Evolutionary conservation across 1,140 invertebrate genomes (phyloP).

Genomic region (Tetranychus cinnabarinus): DNA sequence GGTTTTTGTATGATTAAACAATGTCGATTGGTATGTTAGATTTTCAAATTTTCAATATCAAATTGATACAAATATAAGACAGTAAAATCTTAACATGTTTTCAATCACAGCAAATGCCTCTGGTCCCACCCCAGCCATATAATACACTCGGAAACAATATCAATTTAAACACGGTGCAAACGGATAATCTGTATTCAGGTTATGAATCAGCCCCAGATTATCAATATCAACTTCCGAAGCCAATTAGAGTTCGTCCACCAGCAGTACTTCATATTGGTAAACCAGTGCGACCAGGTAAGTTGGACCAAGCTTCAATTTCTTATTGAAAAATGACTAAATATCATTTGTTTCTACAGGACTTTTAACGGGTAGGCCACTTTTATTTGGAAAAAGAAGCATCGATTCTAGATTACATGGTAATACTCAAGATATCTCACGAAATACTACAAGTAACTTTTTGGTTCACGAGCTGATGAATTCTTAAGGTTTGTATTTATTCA

Average conservation of each 20-base stretch:
- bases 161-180: neutral
- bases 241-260: neutral
- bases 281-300: neutral
- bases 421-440: too few relatives aligned
- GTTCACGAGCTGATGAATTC: too few relatives aligned
- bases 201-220: neutral
- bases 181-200: neutral
- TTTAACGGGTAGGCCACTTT: neutral
- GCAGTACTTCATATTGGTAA: neutral
- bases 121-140: neutral
- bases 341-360: neutral
- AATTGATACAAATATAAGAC: neutral
- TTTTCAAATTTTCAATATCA: neutral
- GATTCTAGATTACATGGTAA: neutral
- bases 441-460: too few relatives aligned
- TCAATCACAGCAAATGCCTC: neutral
- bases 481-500: too few relatives aligned
- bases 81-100: neutral
- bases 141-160: neutral
- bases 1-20: constrained; percentile 2
- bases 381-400: neutral
- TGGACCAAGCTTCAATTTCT: neutral
- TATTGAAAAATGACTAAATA: too few relatives aligned
- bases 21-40: neutral
- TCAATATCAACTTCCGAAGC: neutral